Conservation (phyloP, 30 jellyfish, hydroid and myxozoan genomes). For the Sanderia malayensis region DNA sequence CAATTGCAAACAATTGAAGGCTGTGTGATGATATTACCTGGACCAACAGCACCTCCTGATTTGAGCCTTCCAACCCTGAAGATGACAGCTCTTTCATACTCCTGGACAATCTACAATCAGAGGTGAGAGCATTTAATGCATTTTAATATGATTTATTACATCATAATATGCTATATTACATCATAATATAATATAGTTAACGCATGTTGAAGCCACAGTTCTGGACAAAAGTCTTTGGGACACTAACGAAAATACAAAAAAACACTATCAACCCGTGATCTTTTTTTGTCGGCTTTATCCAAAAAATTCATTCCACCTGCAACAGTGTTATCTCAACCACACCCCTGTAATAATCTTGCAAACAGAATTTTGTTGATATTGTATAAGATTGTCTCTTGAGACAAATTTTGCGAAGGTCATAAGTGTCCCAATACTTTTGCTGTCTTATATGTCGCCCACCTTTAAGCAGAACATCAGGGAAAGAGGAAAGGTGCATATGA, state of each 20-base stretch:
- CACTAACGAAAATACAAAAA: not conserved
- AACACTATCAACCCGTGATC: not conserved
- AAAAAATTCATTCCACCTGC: too few species aligned
- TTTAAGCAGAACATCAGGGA: slow-evolving; percentile 63
- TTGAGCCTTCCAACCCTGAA: slow-evolving; percentile 93
- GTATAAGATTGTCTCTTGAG: too few species aligned
- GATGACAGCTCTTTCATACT: slow-evolving; percentile 93
- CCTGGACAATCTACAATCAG: slow-evolving; percentile 93
- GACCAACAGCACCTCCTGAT: slow-evolving; percentile 92
- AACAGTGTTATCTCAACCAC: too few species aligned
- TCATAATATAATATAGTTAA: not conserved
- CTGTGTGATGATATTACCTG: too few species aligned
- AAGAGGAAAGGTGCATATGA: slow-evolving; percentile 65
- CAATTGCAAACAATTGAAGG: too few species aligned
- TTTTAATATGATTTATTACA: too few species aligned
- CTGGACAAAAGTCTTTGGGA: not conserved
- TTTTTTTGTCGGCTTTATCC: not conserved
- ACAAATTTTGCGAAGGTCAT: not conserved
- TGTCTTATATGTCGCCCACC: slow-evolving; percentile 5
- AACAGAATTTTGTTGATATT: too few species aligned
- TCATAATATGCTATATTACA: not conserved
- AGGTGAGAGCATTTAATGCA: not conserved
- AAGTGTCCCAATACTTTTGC: not conserved
- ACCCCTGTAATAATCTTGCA: too few species aligned
- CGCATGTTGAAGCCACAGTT: not conserved